A percentile compares a stretch with the other conserved stretches of the same genome.
Conservation (phyloP, 2,113 vertebrate species). For the Agelaius tricolor region DNA sequence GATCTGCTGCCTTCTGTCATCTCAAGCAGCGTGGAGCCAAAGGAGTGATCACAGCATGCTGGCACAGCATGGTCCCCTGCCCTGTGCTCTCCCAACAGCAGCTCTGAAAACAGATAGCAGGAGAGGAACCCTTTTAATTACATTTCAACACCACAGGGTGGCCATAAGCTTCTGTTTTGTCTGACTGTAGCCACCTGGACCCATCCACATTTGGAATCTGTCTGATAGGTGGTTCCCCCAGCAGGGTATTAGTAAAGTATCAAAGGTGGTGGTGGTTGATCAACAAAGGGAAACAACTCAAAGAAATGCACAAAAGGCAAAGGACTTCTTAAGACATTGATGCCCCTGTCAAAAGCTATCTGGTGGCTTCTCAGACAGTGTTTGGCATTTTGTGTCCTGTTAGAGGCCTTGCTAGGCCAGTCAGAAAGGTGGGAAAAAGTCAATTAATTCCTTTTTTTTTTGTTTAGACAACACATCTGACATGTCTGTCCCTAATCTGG, state of each 20-base stretch:
- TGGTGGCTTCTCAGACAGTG: background rate
- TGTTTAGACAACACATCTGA: background rate
- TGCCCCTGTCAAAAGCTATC: background rate
- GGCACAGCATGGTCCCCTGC: background rate
- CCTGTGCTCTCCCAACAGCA: background rate
- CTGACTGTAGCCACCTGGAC: background rate
- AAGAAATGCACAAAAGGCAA: background rate
- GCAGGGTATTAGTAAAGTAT: background rate
- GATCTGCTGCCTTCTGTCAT: background rate
- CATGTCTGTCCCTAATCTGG: fast-evolving
- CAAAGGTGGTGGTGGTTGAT: background rate
- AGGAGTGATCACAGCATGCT: background rate
- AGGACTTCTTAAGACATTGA: background rate
- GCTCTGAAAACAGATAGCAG: background rate
- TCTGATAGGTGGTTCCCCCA: background rate
- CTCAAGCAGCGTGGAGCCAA: background rate
- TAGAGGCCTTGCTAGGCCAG: background rate
- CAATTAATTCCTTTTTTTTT: background rate
- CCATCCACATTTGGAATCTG: background rate
- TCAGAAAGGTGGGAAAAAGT: background rate
- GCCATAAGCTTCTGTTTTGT: background rate
- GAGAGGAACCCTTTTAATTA: background rate
- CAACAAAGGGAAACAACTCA: background rate
- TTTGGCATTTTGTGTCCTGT: background rate
- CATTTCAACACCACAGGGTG: background rate